These are phyloP conservation scores for Tetrax tetrax DNA, from an alignment of 2,113 vertebrate species.

Conservation along the genomic window DNA sequence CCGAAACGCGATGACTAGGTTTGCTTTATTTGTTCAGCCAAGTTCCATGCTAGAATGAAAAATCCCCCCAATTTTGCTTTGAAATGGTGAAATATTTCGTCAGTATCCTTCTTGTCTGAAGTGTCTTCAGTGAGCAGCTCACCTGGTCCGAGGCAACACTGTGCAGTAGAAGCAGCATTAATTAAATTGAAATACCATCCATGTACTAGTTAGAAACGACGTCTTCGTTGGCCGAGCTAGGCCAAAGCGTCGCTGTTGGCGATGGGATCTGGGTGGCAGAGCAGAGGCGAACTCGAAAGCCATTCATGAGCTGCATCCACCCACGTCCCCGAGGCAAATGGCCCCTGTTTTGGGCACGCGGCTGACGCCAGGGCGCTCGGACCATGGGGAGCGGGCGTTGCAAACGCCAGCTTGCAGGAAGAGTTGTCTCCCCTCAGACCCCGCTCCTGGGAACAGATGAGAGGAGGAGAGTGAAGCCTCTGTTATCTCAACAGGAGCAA, in stretches of 20 bases:
- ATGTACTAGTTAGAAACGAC: not conserved
- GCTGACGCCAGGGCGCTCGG: not conserved
- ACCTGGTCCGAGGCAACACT: not conserved
- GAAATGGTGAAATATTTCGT: not conserved
- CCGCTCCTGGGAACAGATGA: not conserved
- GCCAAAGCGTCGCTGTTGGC: not conserved
- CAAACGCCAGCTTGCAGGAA: not conserved
- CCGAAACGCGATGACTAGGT: not conserved
- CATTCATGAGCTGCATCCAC: not conserved
- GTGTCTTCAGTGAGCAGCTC: not conserved
- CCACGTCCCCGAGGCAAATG: accelerated
- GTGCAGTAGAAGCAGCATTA: not conserved
- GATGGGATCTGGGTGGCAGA: not conserved
- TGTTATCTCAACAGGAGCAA: not conserved
- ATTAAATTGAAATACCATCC: not conserved
- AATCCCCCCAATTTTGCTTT: not conserved
- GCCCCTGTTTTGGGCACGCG: accelerated
- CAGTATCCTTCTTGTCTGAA: not conserved
- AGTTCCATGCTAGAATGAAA: not conserved
- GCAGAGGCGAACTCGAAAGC: not conserved
- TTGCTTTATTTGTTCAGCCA: not conserved
- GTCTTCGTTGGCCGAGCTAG: not conserved
- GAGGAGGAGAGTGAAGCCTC: not conserved
- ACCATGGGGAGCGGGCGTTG: accelerated
- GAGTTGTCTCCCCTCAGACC: not conserved